These are phyloP conservation scores for Dipodomys merriami DNA, from an alignment of 2,113 vertebrate genomes.

Conservation along the genomic window DNA sequence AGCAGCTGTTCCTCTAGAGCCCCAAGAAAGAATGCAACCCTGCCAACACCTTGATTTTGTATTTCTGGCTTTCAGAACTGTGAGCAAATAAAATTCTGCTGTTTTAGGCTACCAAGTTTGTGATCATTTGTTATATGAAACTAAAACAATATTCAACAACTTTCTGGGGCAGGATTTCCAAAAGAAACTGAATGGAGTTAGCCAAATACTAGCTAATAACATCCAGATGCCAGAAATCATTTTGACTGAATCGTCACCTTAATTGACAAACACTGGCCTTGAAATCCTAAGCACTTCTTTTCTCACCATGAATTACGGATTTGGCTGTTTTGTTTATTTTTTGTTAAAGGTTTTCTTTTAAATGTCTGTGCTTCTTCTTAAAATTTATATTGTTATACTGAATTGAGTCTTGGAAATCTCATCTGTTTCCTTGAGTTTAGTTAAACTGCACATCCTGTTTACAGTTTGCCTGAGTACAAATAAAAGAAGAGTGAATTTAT, in stretches of 20 bases:
- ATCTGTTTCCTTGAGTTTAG: neutral
- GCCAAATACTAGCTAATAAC: neutral
- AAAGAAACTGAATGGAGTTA: constrained; percentile 1
- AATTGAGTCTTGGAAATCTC: constrained; percentile 38
- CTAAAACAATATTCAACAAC: neutral
- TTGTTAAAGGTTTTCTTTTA: neutral
- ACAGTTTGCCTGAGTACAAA: neutral
- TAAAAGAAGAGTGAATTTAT: constrained; percentile 33
- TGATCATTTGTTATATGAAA: constrained; percentile 9
- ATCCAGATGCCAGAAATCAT: neutral
- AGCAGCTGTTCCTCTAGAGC: neutral
- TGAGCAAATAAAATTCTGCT: neutral
- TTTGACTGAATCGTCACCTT: constrained; percentile 19
- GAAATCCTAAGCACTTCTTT: constrained; percentile 37
- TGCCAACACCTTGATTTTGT: neutral
- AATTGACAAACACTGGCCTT: constrained; percentile 7
- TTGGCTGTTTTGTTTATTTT: neutral
- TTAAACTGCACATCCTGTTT: constrained; percentile 27
- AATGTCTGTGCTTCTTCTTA: constrained; percentile 7
- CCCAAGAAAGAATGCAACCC: neutral
- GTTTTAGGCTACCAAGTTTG: neutral
- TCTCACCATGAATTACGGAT: neutral
- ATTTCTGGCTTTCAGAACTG: neutral
- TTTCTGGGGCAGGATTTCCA: constrained; percentile 35
- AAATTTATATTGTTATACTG: constrained; percentile 41